Base-by-base conservation (phyloP, 1,140 invertebrate genomes). In the Diuraphis noxia region DNA sequence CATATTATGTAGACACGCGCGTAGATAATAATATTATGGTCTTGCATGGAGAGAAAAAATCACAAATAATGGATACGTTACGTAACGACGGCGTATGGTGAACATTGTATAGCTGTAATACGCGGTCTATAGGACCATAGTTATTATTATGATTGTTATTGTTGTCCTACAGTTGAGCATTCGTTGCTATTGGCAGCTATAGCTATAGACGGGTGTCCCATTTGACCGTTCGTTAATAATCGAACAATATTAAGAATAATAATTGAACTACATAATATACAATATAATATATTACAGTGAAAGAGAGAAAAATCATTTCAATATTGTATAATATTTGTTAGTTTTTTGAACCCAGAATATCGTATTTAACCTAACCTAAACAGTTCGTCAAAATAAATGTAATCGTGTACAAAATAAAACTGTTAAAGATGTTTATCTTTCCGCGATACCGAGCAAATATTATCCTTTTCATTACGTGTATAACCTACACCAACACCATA, bases 1-100 rank as follows among this genome's bases (percentile, higher is more conserved):
- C 30, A 17, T 72, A 38, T 38, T 79, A 23, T 79, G 34, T 79
- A 38, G 34, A 38, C 56, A 84, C 41, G 30, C 56, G 30, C 5
- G 6, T 84, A 43, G 30, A 84, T 84, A 43, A 82, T 82, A 82
- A 84, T 43, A 84, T 84, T 82, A 82, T 84, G 41, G 30, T 43
- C 5, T 25, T 38, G 41, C 25, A 34, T 34, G 21, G 5, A 84
- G 40, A 43, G 25, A 43, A 40, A n/a, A 84, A 43, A 38, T 81
- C 79, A 38, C 36, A 81, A 41, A 84, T 81, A 81, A 81, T 81
- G 79, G 38, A 41, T 34, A 84, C 3, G 40, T 84, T 85, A n/a
- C 41, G 84, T n/a, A 49, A 46, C 6, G 2, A 34, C 25, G 40
- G 34, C 38, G 38, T 82, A 82, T 30, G 40, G 30, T n/a, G 56